These are phyloP conservation scores for Mesitornis unicolor DNA, from an alignment of 2,113 vertebrate genomes.

Conservation along the genomic window DNA sequence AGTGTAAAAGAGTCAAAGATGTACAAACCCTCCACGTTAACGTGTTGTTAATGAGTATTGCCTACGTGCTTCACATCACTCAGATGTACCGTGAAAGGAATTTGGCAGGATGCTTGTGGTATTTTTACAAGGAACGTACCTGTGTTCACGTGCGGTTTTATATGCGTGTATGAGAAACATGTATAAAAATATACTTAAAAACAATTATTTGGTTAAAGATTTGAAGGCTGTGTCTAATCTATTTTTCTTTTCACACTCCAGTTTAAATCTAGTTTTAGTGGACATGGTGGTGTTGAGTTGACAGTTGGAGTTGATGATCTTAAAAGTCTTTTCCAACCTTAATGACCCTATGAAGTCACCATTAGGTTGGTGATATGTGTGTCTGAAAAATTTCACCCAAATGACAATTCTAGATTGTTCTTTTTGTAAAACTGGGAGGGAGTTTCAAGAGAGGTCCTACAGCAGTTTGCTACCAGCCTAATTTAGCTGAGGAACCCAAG, in stretches of 20 bases:
- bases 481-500: background rate
- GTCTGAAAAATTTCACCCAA: background rate
- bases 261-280: no score
- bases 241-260: no score
- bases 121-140: background rate
- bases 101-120: background rate
- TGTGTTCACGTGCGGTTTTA: background rate
- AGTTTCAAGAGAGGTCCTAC: background rate
- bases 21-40: background rate
- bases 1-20: background rate
- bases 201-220: background rate
- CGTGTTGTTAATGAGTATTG: background rate
- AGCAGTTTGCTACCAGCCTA: background rate
- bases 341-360: no score
- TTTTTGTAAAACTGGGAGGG: background rate
- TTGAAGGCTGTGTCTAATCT: background rate
- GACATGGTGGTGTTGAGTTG: no score
- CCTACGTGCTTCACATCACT: background rate
- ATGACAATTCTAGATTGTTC: background rate
- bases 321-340: no score
- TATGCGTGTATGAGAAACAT: accelerated
- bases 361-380: background rate
- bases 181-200: background rate
- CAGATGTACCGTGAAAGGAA: no score
- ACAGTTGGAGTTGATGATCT: no score